A percentile compares a stretch with the other conserved stretches of the same genome.
Conservation (phyloP, 2,113 vertebrate species). For the Chlamydotis undulata region DNA sequence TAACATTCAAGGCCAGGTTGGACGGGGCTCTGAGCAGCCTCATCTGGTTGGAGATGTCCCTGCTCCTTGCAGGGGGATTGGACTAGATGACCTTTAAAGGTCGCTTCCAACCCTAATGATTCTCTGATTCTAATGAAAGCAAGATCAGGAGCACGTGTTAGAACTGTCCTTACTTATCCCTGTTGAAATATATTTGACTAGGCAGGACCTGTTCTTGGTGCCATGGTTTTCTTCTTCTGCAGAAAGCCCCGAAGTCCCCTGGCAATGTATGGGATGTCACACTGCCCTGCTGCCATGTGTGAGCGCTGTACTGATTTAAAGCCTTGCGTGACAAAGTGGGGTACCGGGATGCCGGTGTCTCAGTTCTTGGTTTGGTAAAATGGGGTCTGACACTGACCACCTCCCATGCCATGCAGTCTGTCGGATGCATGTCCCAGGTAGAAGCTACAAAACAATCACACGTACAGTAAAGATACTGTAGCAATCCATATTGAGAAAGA, state of each 20-base stretch:
- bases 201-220: not conserved
- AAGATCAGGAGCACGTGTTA: not conserved
- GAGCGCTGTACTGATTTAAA: not conserved
- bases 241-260: not conserved
- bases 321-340: not conserved
- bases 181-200: not conserved
- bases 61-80: no score
- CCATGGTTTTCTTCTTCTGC: not conserved
- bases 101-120: no score
- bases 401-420: not conserved
- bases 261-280: not conserved
- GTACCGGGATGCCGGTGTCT: accelerated
- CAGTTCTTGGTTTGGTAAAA: no score
- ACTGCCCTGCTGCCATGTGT: not conserved
- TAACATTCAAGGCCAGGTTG: no score
- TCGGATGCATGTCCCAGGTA: accelerated
- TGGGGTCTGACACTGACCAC: not conserved
- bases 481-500: not conserved
- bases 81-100: no score
- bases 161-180: not conserved
- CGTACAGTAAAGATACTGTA: no score
- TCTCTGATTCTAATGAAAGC: not conserved
- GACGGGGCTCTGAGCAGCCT: no score
- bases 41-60: no score
- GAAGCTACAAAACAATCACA: not conserved